Percentiles rank a stretch among this genome's conserved stretches.
phyloP scores from a whole-genome alignment of 2,113 vertebrate species.

The Poeciliopsis occidentalis region DNA sequence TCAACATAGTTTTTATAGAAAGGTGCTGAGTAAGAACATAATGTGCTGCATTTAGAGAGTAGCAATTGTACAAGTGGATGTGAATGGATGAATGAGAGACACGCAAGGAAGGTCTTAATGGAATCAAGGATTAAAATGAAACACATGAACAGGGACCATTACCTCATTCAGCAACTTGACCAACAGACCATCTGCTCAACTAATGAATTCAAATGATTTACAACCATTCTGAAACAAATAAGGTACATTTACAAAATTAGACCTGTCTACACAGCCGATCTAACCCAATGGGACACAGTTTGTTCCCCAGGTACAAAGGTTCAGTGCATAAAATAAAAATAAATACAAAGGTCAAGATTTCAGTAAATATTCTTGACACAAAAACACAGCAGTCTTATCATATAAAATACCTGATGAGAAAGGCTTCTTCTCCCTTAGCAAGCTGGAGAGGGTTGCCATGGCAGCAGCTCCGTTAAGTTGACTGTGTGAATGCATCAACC shows the following conservation, averaged over 20 bases:
- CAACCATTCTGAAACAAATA: not conserved
- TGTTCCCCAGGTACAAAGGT: no score
- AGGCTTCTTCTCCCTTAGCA: conserved; percentile 73
- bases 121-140: not conserved
- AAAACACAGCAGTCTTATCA: conserved; percentile 7
- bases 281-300: not conserved
- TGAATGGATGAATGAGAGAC: not conserved
- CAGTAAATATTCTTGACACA: not conserved
- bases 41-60: not conserved
- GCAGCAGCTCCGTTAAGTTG: conserved; percentile 89
- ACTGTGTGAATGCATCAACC: conserved; percentile 86
- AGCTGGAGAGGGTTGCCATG: conserved; percentile 81
- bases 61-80: not conserved
- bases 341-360: not conserved
- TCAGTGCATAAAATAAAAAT: not conserved
- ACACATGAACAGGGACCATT: not conserved
- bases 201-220: not conserved
- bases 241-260: no score
- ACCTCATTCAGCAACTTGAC: not conserved
- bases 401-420: conserved; percentile 69
- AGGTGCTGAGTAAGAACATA: not conserved
- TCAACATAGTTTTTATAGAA: not conserved
- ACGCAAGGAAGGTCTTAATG: not conserved
- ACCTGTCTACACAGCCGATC: not conserved
- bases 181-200: not conserved